These are phyloP conservation scores for Calidris pygmaea DNA, from an alignment of 2,113 vertebrate genomes.

Conservation along the genomic window DNA sequence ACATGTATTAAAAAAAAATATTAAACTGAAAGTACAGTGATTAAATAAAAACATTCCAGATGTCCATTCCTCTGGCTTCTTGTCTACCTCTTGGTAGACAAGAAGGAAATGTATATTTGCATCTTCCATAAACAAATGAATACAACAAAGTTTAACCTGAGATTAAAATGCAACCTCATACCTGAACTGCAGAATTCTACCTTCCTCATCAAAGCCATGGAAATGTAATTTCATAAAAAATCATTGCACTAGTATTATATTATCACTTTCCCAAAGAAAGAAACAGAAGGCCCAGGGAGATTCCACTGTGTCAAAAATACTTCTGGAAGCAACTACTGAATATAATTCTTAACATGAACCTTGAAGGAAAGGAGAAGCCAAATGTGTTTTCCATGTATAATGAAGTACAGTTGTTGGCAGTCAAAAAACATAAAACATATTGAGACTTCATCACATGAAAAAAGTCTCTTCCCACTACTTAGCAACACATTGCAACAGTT, in stretches of 20 bases:
- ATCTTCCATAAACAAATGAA: not conserved
- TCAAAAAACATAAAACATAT: not conserved
- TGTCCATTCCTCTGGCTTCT: not conserved
- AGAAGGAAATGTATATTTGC: not conserved
- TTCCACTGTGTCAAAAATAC: not conserved
- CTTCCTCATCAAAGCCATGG: not conserved
- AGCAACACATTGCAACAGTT: not conserved
- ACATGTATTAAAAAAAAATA: not conserved
- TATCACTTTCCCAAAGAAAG: not conserved
- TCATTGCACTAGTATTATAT: not conserved
- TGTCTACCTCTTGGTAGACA: not conserved
- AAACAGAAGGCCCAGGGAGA: not conserved
- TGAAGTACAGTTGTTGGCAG: not conserved
- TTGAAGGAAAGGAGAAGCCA: not conserved
- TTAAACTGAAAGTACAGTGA: not conserved
- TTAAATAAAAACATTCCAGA: not conserved
- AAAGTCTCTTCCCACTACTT: not conserved
- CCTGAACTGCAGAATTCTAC: not conserved
- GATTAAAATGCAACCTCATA: not conserved
- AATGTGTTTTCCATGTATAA: conserved; percentile 27
- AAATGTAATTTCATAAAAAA: not conserved
- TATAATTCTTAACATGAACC: not conserved
- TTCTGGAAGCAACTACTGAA: not conserved
- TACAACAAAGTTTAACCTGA: not conserved
- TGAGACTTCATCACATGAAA: not conserved